These are phyloP conservation scores for Glyptemys insculpta DNA, from an alignment of 2,797 vertebrate species.

Conservation along the genomic window DNA sequence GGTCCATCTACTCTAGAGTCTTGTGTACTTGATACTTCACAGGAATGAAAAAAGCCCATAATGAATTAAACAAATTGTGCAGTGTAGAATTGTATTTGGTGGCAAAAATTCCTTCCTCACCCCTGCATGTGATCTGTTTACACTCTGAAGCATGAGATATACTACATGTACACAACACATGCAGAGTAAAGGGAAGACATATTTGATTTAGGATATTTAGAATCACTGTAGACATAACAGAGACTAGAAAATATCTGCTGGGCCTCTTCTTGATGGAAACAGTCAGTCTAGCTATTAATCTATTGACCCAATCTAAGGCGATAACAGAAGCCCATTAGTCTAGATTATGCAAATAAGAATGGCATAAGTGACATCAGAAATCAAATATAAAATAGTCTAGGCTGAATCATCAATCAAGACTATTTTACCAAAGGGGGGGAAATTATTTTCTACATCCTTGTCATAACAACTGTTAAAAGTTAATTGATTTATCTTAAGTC, in stretches of 20 bases:
- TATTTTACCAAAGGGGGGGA: neutral
- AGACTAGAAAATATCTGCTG: neutral
- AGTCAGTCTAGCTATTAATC: neutral
- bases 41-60: neutral
- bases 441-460: neutral
- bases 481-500: neutral
- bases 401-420: neutral
- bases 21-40: neutral
- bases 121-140: neutral
- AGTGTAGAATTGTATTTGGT: neutral
- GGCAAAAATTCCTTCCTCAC: neutral
- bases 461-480: neutral
- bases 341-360: neutral
- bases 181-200: neutral
- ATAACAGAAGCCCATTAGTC: neutral
- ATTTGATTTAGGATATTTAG: neutral
- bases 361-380: neutral
- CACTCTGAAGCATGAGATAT: neutral
- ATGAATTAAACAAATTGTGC: too few relatives aligned
- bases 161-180: neutral
- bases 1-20: neutral
- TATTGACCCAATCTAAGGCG: neutral
- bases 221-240: neutral
- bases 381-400: neutral
- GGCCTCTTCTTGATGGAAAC: neutral